These are phyloP conservation scores for Anastatus disparis DNA, from an alignment of 1,140 invertebrate genomes.

Conservation along the genomic window DNA sequence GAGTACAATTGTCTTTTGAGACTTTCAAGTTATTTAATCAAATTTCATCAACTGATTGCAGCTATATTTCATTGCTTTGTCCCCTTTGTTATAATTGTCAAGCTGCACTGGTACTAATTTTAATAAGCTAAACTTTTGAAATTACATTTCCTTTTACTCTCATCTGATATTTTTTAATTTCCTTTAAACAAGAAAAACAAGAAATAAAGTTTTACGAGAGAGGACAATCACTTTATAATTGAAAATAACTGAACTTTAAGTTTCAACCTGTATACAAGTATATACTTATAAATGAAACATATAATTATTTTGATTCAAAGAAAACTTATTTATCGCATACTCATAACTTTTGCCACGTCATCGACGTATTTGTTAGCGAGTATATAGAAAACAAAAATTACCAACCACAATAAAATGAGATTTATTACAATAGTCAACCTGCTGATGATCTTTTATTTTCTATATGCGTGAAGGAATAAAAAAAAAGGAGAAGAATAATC, in stretches of 20 bases:
- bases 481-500: too few species aligned
- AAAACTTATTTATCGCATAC: too few species aligned
- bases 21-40: conserved; percentile 8
- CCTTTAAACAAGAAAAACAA: neutral
- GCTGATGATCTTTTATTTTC: neutral
- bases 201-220: neutral
- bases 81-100: neutral
- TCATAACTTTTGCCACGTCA: too few species aligned
- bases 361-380: too few species aligned
- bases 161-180: neutral
- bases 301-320: too few species aligned
- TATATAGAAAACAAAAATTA: neutral
- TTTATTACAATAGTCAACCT: conserved; percentile 12
- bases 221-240: too few species aligned
- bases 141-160: conserved; percentile 5
- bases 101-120: neutral
- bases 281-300: too few species aligned
- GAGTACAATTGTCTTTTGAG: neutral
- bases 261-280: too few species aligned
- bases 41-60: neutral
- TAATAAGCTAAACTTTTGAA: conserved; percentile 9
- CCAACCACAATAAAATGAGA: conserved; percentile 2
- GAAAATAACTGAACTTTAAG: too few species aligned
- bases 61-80: neutral
- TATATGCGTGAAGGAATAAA: too few species aligned